These are phyloP conservation scores for Dufourea novaeangliae DNA, from an alignment of 1,140 invertebrate species.

Conservation along the genomic window DNA sequence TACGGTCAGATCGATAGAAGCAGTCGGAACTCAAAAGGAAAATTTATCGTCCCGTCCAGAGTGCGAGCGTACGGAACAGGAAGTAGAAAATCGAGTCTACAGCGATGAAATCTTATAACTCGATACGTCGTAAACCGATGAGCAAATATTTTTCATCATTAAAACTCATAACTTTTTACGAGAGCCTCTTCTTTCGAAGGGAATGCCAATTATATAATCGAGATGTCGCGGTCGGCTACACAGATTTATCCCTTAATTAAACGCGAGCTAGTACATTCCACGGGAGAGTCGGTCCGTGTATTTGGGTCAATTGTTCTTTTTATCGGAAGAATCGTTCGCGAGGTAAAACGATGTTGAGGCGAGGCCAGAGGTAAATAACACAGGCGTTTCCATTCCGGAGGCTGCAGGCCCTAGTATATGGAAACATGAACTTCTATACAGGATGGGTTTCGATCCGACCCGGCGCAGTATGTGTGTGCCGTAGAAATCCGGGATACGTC, in stretches of 20 bases:
- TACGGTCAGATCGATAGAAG: too few species aligned
- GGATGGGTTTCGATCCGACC: too few species aligned
- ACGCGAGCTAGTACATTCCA: not conserved
- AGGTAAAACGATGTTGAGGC: not conserved
- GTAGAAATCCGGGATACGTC: too few species aligned
- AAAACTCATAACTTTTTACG: not conserved
- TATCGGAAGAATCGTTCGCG: not conserved
- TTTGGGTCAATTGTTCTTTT: not conserved
- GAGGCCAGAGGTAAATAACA: not conserved
- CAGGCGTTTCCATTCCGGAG: not conserved
- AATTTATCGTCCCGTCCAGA: too few species aligned
- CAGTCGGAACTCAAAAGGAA: too few species aligned
- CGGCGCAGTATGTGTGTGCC: too few species aligned
- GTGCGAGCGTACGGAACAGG: too few species aligned
- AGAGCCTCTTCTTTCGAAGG: too few species aligned
- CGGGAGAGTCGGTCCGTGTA: not conserved
- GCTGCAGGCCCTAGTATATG: not conserved
- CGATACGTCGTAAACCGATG: not conserved
- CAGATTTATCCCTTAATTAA: constrained; percentile 26
- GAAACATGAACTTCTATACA: too few species aligned
- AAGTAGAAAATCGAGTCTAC: too few species aligned
- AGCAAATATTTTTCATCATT: not conserved
- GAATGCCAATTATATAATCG: not conserved
- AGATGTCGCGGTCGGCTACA: not conserved
- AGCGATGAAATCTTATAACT: not conserved